phyloP scores from a whole-genome alignment of 2,113 vertebrate genomes.

The Otis tarda region DNA sequence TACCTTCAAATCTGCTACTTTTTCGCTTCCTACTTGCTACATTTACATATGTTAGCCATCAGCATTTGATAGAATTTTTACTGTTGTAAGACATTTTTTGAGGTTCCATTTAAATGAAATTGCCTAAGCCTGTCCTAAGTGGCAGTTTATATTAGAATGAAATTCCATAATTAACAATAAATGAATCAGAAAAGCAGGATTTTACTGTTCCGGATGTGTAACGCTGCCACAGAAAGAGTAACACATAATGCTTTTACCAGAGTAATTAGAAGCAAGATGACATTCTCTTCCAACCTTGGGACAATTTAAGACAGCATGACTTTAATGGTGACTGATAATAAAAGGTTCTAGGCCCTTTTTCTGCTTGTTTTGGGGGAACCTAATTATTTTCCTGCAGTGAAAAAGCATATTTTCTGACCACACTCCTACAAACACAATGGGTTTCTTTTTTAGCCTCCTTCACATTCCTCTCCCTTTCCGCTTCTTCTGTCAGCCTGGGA shows the following conservation, averaged over 20 bases:
- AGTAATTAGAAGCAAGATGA: not conserved
- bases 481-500: constrained; percentile 48
- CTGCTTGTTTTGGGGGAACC: not conserved
- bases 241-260: not conserved
- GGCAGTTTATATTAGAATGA: not conserved
- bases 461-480: not conserved
- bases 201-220: not conserved
- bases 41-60: not conserved
- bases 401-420: not conserved
- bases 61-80: not conserved
- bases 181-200: not conserved
- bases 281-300: not conserved
- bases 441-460: constrained; percentile 7
- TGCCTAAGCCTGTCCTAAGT: not conserved
- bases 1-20: not conserved
- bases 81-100: not conserved
- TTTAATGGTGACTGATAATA: not conserved
- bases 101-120: not conserved
- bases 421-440: not conserved
- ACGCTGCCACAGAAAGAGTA: not conserved
- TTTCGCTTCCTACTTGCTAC: not conserved
- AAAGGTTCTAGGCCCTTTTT: not conserved
- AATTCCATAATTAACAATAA: not conserved
- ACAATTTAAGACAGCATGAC: not conserved
- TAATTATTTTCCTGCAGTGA: not conserved